phyloP scores from a whole-genome alignment of 2,888 invertebrate species.

The Leptinotarsa juncta region DNA sequence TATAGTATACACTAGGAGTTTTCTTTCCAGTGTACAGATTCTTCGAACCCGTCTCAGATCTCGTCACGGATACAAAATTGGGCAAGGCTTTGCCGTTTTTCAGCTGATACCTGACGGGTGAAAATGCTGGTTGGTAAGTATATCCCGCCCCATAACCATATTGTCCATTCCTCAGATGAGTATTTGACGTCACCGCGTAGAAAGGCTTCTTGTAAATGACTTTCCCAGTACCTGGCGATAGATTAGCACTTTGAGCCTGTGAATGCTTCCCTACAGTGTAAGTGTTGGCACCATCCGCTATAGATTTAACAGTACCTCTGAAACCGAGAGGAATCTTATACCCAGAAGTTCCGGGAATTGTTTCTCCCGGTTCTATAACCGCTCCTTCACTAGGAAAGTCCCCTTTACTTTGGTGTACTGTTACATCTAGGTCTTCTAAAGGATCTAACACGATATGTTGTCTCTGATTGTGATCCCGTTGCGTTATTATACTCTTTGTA shows the following conservation, averaged over 20 bases:
- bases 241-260: slow-evolving; percentile 75
- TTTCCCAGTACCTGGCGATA: slow-evolving; percentile 59
- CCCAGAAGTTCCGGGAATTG: slow-evolving; percentile 75
- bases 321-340: slow-evolving; percentile 75
- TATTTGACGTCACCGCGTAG: slow-evolving; percentile 60
- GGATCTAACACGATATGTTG: slow-evolving; percentile 74
- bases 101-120: slow-evolving; percentile 58
- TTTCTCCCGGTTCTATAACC: slow-evolving; percentile 74
- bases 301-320: slow-evolving; percentile 74
- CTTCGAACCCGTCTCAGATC: slow-evolving; percentile 79
- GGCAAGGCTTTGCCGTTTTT: slow-evolving; percentile 69
- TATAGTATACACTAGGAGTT: slow-evolving; percentile 83
- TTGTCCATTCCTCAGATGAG: slow-evolving; percentile 56
- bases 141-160: slow-evolving; percentile 61
- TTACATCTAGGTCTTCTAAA: slow-evolving; percentile 70
- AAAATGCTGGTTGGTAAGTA: slow-evolving; percentile 57
- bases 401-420: slow-evolving; percentile 71
- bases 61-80: slow-evolving; percentile 82
- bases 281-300: slow-evolving; percentile 72
- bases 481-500: slow-evolving; percentile 45
- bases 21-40: slow-evolving; percentile 74
- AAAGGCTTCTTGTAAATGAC: slow-evolving; percentile 59
- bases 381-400: slow-evolving; percentile 68
- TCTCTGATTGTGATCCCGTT: slow-evolving; percentile 65
- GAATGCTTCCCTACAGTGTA: slow-evolving; percentile 74